These are phyloP conservation scores for Hycleus phaleratus DNA, from an alignment of 1,140 invertebrate genomes.

Conservation along the genomic window DNA sequence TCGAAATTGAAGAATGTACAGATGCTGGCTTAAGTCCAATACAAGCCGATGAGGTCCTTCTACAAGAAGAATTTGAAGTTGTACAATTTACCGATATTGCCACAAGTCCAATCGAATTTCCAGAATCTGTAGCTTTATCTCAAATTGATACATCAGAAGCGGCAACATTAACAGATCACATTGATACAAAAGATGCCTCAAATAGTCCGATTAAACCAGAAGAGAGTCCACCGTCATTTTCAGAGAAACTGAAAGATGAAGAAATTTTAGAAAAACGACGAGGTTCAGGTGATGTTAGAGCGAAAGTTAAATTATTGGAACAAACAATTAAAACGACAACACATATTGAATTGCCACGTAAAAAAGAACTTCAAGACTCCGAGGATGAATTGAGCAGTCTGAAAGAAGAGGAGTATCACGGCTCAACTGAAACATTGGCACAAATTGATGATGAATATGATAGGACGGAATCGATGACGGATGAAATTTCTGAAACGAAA, in stretches of 20 bases:
- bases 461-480: conserved; percentile 22
- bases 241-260: conserved; percentile 32
- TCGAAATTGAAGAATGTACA: conserved; percentile 45
- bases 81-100: conserved; percentile 41
- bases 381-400: conserved; percentile 40
- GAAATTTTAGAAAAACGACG: conserved; percentile 34
- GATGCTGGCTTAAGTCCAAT: conserved; percentile 50
- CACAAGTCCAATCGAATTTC: conserved; percentile 44
- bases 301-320: conserved; percentile 43
- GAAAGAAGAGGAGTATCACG: conserved; percentile 37
- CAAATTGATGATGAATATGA: conserved; percentile 37
- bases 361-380: conserved; percentile 33
- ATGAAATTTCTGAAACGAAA: conserved; percentile 9
- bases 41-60: conserved; percentile 43
- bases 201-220: conserved; percentile 43
- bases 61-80: conserved; percentile 36
- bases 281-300: conserved; percentile 43
- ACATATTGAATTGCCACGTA: conserved; percentile 28
- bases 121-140: conserved; percentile 38
- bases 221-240: conserved; percentile 24
- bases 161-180: conserved; percentile 43
- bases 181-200: conserved; percentile 44
- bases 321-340: conserved; percentile 31
- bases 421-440: conserved; percentile 38
- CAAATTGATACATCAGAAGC: conserved; percentile 44